Evolutionary conservation across 2,888 invertebrate genomes (phyloP).

Genomic region (Clitarchus hookeri): DNA sequence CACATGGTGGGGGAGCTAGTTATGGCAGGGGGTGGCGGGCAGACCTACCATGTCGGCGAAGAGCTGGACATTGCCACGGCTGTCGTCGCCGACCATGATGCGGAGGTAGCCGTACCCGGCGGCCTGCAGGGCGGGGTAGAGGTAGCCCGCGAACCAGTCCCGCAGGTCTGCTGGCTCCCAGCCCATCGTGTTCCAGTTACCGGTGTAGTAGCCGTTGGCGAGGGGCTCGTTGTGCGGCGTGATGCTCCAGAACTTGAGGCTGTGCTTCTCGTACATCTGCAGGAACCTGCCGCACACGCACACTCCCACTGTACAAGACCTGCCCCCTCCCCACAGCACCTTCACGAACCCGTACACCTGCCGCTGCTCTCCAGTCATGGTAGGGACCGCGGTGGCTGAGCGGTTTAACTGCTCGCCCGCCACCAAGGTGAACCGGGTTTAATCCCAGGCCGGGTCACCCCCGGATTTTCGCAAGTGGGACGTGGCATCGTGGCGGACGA

Average conservation of each 20-base stretch:
- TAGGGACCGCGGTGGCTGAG: no score
- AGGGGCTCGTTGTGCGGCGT: conserved; percentile 88
- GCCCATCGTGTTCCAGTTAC: conserved; percentile 72
- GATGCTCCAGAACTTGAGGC: conserved; percentile 75
- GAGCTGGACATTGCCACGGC: background rate
- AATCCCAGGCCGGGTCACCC: no score
- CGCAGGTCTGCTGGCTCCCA: conserved; percentile 71
- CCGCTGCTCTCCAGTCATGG: no score
- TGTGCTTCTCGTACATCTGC: conserved; percentile 71
- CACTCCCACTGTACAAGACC: no score
- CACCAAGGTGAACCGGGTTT: no score
- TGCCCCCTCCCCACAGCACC: no score
- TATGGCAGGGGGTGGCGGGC: background rate
- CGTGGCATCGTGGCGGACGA: no score
- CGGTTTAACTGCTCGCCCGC: no score
- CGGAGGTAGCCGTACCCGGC: conserved; percentile 57
- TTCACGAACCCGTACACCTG: no score
- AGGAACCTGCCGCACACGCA: conserved; percentile 70
- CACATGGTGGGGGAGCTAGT: no score
- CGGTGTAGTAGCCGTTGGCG: conserved; percentile 48
- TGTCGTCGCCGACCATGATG: background rate
- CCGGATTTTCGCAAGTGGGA: no score
- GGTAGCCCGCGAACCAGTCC: conserved; percentile 70
- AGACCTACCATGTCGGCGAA: background rate
- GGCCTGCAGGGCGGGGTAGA: conserved; percentile 66